Conservation (phyloP, 2,113 vertebrate species). For the Neolamprologus tretocephalus region DNA sequence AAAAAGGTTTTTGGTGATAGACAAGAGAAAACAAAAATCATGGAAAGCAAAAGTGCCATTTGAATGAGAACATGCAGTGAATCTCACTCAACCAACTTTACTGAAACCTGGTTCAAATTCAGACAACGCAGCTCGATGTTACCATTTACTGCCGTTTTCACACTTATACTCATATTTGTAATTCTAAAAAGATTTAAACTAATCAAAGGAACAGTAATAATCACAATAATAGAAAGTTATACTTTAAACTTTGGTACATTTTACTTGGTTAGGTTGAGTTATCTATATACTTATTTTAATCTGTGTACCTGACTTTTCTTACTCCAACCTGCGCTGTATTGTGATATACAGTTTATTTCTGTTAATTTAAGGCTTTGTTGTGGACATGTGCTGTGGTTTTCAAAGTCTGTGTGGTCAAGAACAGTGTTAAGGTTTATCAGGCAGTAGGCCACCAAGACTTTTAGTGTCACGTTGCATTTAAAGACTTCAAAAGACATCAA, state of each 20-base stretch:
- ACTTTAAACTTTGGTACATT: neutral
- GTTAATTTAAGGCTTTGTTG: neutral
- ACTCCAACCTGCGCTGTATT: neutral
- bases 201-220: neutral
- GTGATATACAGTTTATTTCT: neutral
- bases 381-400: neutral
- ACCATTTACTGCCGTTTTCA: accelerated
- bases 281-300: neutral
- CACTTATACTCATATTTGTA: neutral
- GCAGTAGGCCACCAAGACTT: neutral
- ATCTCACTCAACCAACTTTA: neutral
- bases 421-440: neutral
- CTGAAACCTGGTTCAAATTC: neutral
- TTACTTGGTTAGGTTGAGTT: neutral
- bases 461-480: neutral
- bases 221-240: neutral
- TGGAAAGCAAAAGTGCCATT: neutral
- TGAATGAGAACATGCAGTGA: neutral
- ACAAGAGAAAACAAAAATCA: neutral
- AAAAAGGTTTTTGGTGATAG: neutral
- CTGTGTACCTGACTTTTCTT: neutral
- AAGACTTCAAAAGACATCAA: neutral
- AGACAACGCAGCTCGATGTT: neutral
- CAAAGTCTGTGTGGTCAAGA: neutral
- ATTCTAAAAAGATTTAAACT: neutral